These are phyloP conservation scores for Formica exsecta DNA, from an alignment of 1,140 invertebrate species.

Conservation along the genomic window DNA sequence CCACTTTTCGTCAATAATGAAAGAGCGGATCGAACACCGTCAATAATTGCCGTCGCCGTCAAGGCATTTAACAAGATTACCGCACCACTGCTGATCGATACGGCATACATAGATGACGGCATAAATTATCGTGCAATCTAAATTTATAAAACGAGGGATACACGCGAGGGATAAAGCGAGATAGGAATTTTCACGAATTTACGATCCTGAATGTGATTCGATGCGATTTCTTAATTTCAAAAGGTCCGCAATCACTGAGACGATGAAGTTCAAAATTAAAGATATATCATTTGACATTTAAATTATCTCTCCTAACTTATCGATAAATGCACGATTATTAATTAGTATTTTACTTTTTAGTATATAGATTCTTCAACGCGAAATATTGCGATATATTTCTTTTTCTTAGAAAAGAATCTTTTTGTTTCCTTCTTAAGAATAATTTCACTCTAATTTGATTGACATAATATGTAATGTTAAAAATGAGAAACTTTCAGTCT, in stretches of 20 bases:
- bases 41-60: conserved; percentile 57
- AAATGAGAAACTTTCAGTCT: not conserved
- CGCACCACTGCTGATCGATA: conserved; percentile 50
- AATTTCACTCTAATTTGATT: not conserved
- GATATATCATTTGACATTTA: not conserved
- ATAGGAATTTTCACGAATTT: not conserved
- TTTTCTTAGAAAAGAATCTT: not conserved
- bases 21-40: conserved; percentile 15
- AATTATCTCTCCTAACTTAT: not conserved
- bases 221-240: conserved; percentile 10
- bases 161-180: not conserved
- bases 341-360: not conserved
- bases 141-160: conserved; percentile 66
- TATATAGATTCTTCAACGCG: not conserved
- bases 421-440: not conserved
- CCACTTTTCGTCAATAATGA: conserved; percentile 41
- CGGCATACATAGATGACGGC: conserved; percentile 7
- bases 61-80: conserved; percentile 42
- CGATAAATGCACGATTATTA: not conserved
- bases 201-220: conserved; percentile 21
- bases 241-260: not conserved
- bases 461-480: not conserved
- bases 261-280: conserved; percentile 7
- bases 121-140: conserved; percentile 70
- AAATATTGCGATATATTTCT: not conserved